Evolutionary conservation across 2,113 vertebrate genomes (phyloP), one percentile per base, ranked within the genome.

Genomic region (Phaethornis superciliosus): DNA sequence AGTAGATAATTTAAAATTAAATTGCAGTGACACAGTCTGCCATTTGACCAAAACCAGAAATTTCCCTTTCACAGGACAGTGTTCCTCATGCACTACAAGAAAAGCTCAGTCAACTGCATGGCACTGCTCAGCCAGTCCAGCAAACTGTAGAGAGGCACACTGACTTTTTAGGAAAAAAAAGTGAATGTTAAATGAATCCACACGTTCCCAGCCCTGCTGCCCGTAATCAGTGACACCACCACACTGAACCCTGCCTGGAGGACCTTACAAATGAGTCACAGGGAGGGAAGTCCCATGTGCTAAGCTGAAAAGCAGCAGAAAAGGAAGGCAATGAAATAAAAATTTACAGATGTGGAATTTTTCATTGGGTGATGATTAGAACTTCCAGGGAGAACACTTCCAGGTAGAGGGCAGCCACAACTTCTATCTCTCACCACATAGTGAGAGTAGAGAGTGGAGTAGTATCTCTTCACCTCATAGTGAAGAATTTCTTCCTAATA

Each of bases 141-240:
- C 64, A 49, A 75, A 86, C 59, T 0, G 1, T 6, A 67, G 54
- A 32, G 84, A 85, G 46, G 51, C 52, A 83, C 80, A 87, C 0
- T 76, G 95, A 95, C 94, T 88, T 95, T 93, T 94, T 87, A 85
- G 92, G 87, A 94, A 95, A 91, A 91, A 75, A 6, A 28, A 62
- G 86, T 3, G 10, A 94, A 95, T 40, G 67, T 91, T 96, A 91
- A 94, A 90, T 86, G 90, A 81, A 84, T 44, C 26, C 88, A 79
- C 69, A 72, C 2, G 5, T 88, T 88, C 55, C 84, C 59, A 63
- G 40, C 7, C 14, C 63, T 0, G 1, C 51, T 91, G 94, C 85
- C 82, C 4, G 8, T 79, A 85, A 74, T 72, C 88, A 33, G 63
- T 2, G 85, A 85, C 87, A 93, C 52, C 42, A 17, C 40, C 71